Evolutionary conservation across 2,888 invertebrate genomes (phyloP), one percentile per base, ranked within the genome.

Genomic region (Amblyjoppa fuscipennis): DNA sequence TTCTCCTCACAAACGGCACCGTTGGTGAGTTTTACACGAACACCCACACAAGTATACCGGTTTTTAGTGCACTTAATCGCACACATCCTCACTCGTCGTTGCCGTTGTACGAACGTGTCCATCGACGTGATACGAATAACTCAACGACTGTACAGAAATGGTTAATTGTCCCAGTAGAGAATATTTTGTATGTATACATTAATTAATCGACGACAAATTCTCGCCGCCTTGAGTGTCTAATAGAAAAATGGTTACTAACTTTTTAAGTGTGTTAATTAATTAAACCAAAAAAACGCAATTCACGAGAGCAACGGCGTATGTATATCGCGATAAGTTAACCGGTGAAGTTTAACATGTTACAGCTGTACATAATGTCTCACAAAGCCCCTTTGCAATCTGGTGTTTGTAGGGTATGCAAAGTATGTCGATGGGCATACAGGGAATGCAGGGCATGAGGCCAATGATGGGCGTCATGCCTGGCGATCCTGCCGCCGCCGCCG

Each of bases 391-490:
- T 81, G 83, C 71, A 75, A 71, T 88, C 85, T 86, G 82, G 81
- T 86, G 83, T 87, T 86, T 79, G 84, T 89, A 91, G 93, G 93
- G 93, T 86, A 93, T 93, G 91, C 93, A 93, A 90, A 91, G 90
- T 87, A 91, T 93, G 91, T 91, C 92, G 87, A 91, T 91, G 91
- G 92, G 92, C 85, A 91, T 91, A 89, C 91, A 89, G 88, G 92
- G 92, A 85, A 92, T 90, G 89, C 91, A 90, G 89, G 92, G 92
- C 85, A 91, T 93, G 92, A 92, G 93, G 90, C 94, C 93, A 78
- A 92, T 93, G 93, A 93, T 93, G 92, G 89, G 89, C 84, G 86
- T 91, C 83, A 92, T 92, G 88, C 89, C 93, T 77, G 92, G 91
- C 85, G 91, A 91, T 83, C 87, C 91, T 75, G 87, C 89, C 59